phyloP scores from a whole-genome alignment of 1,140 invertebrate species.

The Harlomillsia oculata region DNA sequence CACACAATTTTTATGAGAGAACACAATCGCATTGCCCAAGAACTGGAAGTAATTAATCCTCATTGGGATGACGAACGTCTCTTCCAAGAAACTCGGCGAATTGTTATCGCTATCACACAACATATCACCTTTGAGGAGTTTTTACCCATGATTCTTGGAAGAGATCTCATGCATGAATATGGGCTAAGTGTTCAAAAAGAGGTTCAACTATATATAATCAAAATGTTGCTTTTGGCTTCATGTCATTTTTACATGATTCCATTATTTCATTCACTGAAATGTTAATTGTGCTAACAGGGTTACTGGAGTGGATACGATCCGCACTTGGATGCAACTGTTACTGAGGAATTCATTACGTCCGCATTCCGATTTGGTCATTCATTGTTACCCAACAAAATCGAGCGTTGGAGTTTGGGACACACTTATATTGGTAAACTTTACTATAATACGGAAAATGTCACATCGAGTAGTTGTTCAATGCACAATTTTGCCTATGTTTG shows the following conservation, averaged over 20 bases:
- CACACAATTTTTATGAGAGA: constrained; percentile 45
- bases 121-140: constrained; percentile 50
- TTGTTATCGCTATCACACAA: constrained; percentile 43
- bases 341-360: constrained; percentile 75
- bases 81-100: constrained; percentile 41
- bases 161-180: constrained; percentile 42
- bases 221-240: background rate
- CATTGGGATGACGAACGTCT: constrained; percentile 50
- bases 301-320: constrained; percentile 83
- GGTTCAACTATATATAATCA: constrained; percentile 12
- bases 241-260: background rate
- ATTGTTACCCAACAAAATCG: constrained; percentile 72
- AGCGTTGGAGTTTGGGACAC: constrained; percentile 85
- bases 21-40: constrained; percentile 45
- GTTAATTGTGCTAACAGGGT: constrained; percentile 39
- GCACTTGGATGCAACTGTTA: constrained; percentile 71
- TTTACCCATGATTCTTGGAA: constrained; percentile 48
- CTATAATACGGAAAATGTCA: background rate
- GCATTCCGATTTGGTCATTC: constrained; percentile 86
- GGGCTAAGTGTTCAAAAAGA: constrained; percentile 36
- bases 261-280: background rate
- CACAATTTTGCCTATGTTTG: background rate
- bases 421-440: constrained; percentile 83
- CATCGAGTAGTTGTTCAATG: constrained; percentile 28
- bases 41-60: constrained; percentile 44